Evolutionary conservation across 1,140 invertebrate species (phyloP), one percentile per base, ranked within the genome.

Genomic region (Nephotettix cincticeps): DNA sequence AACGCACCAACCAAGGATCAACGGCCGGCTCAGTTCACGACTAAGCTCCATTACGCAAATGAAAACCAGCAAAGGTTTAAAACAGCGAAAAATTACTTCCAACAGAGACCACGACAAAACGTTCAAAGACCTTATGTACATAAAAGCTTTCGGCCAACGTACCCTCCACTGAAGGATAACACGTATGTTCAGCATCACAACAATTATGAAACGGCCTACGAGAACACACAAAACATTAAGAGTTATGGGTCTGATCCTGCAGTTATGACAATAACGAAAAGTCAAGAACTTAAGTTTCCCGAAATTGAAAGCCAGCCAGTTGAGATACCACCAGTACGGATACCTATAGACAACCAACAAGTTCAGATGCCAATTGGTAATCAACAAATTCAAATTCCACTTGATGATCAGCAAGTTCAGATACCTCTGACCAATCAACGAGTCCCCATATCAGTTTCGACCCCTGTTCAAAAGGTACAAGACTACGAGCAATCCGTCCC

Each of bases 11-110:
- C 14, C 1, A 61, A 61, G 27, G 56, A 61, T n/a, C 63, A 30
- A 74, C 58, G 71, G 75, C 40, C 68, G 74, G 43, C 80, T 81
- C 4, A 82, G 80, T 67, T 29, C 28, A 67, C 36, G 19, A 43
- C 36, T 45, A 43, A 67, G 14, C 36, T 67, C 0, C 56, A 61
- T n/a, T 61, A 61, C 27, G 56, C 56, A 61, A 28, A 61, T 61
- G 14, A 61, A 61, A 61, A 61, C 56, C 56, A 64, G 19, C 29
- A 17, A 30, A 1, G 32, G 14, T 19, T 27, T 4, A 21, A 71
- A 21, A 25, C 30, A 2, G 19, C 14, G 13, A 67, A 36, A 29
- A 51, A 51, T 6, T 23, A n/a, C 19, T 51, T 11, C 21, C 47
- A 51, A 19, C 47, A 4, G 6, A n/a, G 47, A 51, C 47, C 4